phyloP scores from a whole-genome alignment of 2,797 vertebrate species.

The Enteromius paludinosus region DNA sequence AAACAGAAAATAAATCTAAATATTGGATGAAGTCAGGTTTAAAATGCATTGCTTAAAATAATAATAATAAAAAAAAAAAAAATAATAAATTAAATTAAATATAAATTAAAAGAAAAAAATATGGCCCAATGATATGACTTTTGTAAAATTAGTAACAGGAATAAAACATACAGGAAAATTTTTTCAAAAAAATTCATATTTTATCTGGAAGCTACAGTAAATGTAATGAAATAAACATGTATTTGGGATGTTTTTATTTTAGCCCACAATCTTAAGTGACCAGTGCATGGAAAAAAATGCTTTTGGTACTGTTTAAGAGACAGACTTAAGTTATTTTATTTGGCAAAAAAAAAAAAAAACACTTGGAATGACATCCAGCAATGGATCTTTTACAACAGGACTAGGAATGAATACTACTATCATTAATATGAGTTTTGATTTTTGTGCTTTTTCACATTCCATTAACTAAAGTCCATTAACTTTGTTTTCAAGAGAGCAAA shows the following conservation, averaged over 20 bases:
- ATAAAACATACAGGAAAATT: background rate
- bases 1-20: background rate
- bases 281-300: too few relatives aligned
- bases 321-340: background rate
- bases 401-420: too few relatives aligned
- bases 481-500: slow-evolving; percentile 7
- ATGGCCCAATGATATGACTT: background rate
- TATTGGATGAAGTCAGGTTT: background rate
- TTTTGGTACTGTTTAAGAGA: background rate
- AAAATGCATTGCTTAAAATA: background rate
- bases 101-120: background rate
- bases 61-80: background rate
- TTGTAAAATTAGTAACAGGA: background rate
- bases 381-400: background rate
- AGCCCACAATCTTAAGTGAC: background rate
- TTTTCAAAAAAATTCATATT: background rate
- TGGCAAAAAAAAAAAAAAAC: background rate
- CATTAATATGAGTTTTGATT: too few relatives aligned
- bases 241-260: background rate
- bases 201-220: background rate
- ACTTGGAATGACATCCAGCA: background rate
- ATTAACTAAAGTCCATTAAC: slow-evolving; percentile 17
- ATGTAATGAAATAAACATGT: background rate
- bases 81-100: too few relatives aligned
- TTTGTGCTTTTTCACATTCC: slow-evolving; percentile 27